Evolutionary conservation across 2,888 invertebrate species (phyloP).

Genomic region (Pegoplata infirma): DNA sequence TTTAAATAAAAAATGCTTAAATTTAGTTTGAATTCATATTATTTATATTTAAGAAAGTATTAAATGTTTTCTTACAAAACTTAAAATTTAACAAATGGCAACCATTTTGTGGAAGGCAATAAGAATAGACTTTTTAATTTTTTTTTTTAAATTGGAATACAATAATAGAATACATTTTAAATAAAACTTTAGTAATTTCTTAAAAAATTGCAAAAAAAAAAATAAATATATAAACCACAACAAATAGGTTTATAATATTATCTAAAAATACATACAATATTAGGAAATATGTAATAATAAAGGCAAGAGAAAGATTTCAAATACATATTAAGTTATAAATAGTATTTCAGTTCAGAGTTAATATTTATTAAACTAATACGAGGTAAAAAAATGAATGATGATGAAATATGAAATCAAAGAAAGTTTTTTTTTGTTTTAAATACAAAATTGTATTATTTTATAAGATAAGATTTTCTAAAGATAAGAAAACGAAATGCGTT

Average conservation of each 20-base stretch:
- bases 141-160: constrained; percentile 15
- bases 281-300: background rate
- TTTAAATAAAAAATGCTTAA: constrained; percentile 23
- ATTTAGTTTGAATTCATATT: constrained; percentile 56
- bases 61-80: constrained; percentile 37
- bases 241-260: background rate
- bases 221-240: background rate
- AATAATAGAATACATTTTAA: constrained; percentile 24
- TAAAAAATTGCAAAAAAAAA: background rate
- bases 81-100: constrained; percentile 56
- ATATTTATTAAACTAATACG: constrained; percentile 5
- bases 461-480: constrained; percentile 12
- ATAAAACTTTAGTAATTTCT: background rate
- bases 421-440: constrained; percentile 9
- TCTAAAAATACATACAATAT: constrained; percentile 7
- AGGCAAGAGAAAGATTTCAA: constrained; percentile 20
- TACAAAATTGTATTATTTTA: constrained; percentile 13
- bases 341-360: constrained; percentile 30
- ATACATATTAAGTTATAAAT: constrained; percentile 13
- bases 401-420: constrained; percentile 21
- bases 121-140: constrained; percentile 7
- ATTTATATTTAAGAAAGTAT: constrained; percentile 60
- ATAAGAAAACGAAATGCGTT: constrained; percentile 7
- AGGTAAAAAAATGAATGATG: constrained; percentile 4
- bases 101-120: constrained; percentile 59